Percentiles rank a stretch among this genome's conserved stretches.
Conservation (phyloP, 2,888 invertebrate species). For the Habroteleia sp. region DNA sequence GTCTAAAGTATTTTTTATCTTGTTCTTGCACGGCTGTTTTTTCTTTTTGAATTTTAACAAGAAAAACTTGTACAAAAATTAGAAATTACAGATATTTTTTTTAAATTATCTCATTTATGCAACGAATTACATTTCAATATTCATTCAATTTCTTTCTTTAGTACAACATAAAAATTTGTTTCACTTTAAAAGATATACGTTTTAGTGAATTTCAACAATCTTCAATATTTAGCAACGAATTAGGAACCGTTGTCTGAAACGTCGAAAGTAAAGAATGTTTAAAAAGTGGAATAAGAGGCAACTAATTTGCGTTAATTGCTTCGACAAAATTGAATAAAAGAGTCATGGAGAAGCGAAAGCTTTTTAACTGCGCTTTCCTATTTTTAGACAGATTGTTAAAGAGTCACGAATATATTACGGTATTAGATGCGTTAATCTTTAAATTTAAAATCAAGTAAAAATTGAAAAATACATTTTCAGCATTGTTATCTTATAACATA, state of each 20-base stretch:
- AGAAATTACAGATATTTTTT: slow-evolving; percentile 46
- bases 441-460: too few species aligned
- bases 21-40: neutral
- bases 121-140: slow-evolving; percentile 37
- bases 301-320: slow-evolving; percentile 77
- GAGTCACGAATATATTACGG: slow-evolving; percentile 14
- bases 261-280: slow-evolving; percentile 41
- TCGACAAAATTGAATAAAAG: slow-evolving; percentile 61
- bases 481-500: too few species aligned
- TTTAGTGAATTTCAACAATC: slow-evolving; percentile 20
- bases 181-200: slow-evolving; percentile 8
- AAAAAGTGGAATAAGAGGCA: slow-evolving; percentile 68
- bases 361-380: slow-evolving; percentile 42
- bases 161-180: slow-evolving; percentile 9
- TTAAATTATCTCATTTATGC: slow-evolving; percentile 29
- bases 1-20: slow-evolving; percentile 44
- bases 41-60: slow-evolving; percentile 17
- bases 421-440: slow-evolving; percentile 35
- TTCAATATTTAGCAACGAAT: slow-evolving; percentile 21
- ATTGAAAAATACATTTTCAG: too few species aligned
- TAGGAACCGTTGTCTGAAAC: neutral
- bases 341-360: slow-evolving; percentile 32
- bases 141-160: slow-evolving; percentile 7
- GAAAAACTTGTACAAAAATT: slow-evolving; percentile 22
- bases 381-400: slow-evolving; percentile 42